These are phyloP conservation scores for Xenopus borealis DNA, from an alignment of 2,113 vertebrate genomes.

Conservation along the genomic window DNA sequence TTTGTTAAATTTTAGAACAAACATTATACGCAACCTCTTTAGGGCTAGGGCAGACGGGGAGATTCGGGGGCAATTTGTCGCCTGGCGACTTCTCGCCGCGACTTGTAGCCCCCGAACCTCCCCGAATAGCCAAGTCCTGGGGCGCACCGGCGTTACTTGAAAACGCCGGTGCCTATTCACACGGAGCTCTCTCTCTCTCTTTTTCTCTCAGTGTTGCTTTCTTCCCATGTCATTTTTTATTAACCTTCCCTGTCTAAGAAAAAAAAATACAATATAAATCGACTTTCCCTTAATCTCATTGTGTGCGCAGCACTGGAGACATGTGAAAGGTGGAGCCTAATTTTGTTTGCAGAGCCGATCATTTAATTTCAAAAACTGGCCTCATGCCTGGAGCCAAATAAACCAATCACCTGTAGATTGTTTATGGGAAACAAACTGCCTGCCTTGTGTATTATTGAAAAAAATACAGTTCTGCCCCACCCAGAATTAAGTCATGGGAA, in stretches of 20 bases:
- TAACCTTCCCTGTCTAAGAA: not conserved
- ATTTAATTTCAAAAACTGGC: slow-evolving; percentile 47
- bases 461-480: slow-evolving; percentile 56
- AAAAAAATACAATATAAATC: not conserved
- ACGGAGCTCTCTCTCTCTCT: no score
- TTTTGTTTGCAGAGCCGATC: slow-evolving; percentile 16
- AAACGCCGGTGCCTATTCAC: no score
- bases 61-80: no score
- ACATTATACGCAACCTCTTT: no score
- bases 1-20: no score
- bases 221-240: not conserved
- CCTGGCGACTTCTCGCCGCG: no score
- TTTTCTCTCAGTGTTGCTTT: not conserved
- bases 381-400: slow-evolving; percentile 50
- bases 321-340: not conserved
- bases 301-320: no score
- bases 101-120: no score
- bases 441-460: slow-evolving; percentile 64
- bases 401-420: slow-evolving; percentile 50
- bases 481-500: slow-evolving; percentile 72
- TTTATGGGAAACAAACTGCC: slow-evolving; percentile 63
- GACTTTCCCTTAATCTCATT: not conserved
- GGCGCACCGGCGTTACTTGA: no score
- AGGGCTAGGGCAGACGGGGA: no score
- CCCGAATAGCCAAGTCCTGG: no score